These are phyloP conservation scores for Listrodromus nycthemerus DNA, from an alignment of 2,888 invertebrate species.

Conservation along the genomic window DNA sequence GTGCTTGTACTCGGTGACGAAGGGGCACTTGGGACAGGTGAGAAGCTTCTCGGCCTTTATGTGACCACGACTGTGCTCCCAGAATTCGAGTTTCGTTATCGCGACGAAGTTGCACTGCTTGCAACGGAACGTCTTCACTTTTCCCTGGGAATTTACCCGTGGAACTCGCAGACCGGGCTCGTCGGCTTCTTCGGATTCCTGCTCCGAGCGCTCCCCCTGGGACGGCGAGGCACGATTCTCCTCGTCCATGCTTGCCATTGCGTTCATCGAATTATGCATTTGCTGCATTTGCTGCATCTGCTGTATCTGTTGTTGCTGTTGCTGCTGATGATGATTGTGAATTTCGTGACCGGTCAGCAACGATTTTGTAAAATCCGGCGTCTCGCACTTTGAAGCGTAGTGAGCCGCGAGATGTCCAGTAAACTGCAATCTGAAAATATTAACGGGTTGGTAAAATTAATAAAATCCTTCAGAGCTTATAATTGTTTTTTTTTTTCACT, in stretches of 20 bases:
- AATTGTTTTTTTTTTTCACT: neutral
- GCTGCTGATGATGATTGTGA: slow-evolving; percentile 83
- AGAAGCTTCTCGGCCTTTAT: slow-evolving; percentile 97
- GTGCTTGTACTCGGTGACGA: slow-evolving; percentile 99
- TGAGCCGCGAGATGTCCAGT: slow-evolving; percentile 86
- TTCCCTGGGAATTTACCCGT: slow-evolving; percentile 91
- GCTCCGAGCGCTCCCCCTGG: slow-evolving; percentile 74
- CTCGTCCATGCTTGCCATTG: slow-evolving; percentile 83
- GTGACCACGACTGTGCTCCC: slow-evolving; percentile 96
- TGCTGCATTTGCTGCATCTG: slow-evolving; percentile 82
- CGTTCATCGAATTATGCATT: slow-evolving; percentile 85
- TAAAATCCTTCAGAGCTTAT: neutral
- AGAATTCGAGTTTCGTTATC: slow-evolving; percentile 95
- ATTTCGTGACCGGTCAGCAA: slow-evolving; percentile 85
- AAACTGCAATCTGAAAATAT: slow-evolving; percentile 81
- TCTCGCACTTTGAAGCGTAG: slow-evolving; percentile 75
- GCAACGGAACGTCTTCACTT: slow-evolving; percentile 95
- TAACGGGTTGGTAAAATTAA: neutral
- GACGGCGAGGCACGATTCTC: slow-evolving; percentile 66
- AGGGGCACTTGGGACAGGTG: slow-evolving; percentile 96
- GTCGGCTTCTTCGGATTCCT: slow-evolving; percentile 83
- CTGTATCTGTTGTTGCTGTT: slow-evolving; percentile 81
- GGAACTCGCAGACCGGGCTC: slow-evolving; percentile 88
- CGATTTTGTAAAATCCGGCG: slow-evolving; percentile 85
- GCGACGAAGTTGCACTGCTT: slow-evolving; percentile 95